Evolutionary conservation across 2,797 vertebrate species (phyloP).

Genomic region (Syngnathus rostellatus): DNA sequence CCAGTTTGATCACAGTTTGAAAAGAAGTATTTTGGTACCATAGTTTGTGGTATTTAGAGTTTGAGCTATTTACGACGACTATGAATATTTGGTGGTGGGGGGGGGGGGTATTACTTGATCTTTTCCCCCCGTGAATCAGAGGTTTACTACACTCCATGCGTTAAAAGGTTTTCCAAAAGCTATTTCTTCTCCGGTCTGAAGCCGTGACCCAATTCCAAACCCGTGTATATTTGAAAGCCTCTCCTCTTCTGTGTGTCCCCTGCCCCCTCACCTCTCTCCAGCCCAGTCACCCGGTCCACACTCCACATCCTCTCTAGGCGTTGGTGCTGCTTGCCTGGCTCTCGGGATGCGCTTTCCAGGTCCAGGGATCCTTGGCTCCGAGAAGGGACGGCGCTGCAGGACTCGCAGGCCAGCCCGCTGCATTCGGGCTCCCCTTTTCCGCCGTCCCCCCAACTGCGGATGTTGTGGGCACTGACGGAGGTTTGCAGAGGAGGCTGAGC

Average conservation of each 20-base stretch:
- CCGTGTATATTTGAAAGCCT: slow-evolving; percentile 32
- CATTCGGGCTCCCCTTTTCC: slow-evolving; percentile 61
- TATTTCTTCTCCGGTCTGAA: not conserved
- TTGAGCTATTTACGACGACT: not conserved
- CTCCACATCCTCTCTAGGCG: slow-evolving; percentile 92
- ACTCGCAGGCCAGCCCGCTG: slow-evolving; percentile 70
- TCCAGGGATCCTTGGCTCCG: slow-evolving; percentile 81
- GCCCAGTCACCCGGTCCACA: slow-evolving; percentile 84
- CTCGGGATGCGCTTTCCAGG: slow-evolving; percentile 75
- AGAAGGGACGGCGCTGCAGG: slow-evolving; percentile 54
- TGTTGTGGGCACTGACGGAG: slow-evolving; percentile 76
- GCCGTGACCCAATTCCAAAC: not conserved
- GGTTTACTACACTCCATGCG: not conserved
- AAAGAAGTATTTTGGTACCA: not conserved
- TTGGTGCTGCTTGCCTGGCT: slow-evolving; percentile 75
- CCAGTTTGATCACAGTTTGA: too few species aligned
- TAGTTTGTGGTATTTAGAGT: not conserved
- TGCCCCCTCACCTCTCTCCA: slow-evolving; percentile 72
- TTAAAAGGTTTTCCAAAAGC: not conserved
- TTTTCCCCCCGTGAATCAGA: not conserved
- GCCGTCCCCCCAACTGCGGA: slow-evolving; percentile 72
- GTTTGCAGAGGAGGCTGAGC: slow-evolving; percentile 74
- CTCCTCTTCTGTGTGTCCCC: slow-evolving; percentile 56
- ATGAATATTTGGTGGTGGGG: not conserved
- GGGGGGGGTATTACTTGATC: not conserved